Evolutionary conservation across 2,888 invertebrate species (phyloP).

Genomic region (Cantharis rufa): DNA sequence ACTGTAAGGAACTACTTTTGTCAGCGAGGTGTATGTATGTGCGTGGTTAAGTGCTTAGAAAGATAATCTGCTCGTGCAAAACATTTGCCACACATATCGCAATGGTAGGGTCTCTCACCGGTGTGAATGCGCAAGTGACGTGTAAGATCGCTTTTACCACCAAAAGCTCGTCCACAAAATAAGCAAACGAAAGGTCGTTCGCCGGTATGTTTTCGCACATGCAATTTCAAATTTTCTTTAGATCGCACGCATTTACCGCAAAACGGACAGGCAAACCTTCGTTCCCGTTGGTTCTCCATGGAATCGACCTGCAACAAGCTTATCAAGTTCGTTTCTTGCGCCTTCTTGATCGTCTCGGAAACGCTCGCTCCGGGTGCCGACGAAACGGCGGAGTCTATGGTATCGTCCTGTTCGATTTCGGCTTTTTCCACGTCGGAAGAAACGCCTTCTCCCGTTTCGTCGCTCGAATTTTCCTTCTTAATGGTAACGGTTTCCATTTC

Average conservation of each 20-base stretch:
- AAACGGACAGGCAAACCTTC: conserved; percentile 85
- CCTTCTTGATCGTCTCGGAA: conserved; percentile 56
- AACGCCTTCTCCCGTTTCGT: conserved; percentile 48
- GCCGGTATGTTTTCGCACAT: conserved; percentile 85
- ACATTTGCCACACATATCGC: conserved; percentile 90
- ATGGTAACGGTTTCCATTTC: conserved; percentile 37
- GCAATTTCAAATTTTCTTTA: conserved; percentile 85
- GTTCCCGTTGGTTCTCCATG: conserved; percentile 68
- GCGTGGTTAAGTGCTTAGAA: conserved; percentile 88
- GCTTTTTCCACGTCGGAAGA: conserved; percentile 50
- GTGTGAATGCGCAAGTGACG: conserved; percentile 87
- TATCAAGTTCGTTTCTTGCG: conserved; percentile 64
- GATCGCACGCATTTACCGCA: conserved; percentile 89
- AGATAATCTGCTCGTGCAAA: conserved; percentile 89
- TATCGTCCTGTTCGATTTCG: conserved; percentile 67
- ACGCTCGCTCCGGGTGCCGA: conserved; percentile 55
- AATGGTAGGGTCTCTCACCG: conserved; percentile 87
- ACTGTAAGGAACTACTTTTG: conserved; percentile 10
- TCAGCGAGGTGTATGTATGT: conserved; percentile 75
- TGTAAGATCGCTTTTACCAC: conserved; percentile 85
- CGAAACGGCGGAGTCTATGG: conserved; percentile 68
- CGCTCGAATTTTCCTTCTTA: conserved; percentile 44
- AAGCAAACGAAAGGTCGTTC: conserved; percentile 90
- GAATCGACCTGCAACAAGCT: conserved; percentile 69
- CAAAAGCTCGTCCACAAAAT: conserved; percentile 86